Percentiles rank a stretch among this genome's conserved stretches.
phyloP scores from a whole-genome alignment of 1,140 invertebrate genomes.

The Uloborus diversus region DNA sequence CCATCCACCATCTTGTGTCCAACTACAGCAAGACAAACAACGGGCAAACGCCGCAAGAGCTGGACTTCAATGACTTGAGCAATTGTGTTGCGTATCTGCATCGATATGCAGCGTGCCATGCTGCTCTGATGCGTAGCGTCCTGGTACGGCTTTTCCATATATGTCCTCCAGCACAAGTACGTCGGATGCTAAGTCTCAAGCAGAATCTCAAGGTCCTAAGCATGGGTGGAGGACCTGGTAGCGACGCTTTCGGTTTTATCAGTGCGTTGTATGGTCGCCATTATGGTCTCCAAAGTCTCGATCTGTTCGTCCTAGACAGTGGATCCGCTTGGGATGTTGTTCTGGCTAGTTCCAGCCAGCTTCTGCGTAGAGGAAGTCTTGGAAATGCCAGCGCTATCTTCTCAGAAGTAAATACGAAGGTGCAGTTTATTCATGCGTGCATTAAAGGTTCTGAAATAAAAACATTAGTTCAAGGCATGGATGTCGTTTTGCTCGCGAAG shows the following conservation, averaged over 20 bases:
- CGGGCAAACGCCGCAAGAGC: slow-evolving; percentile 8
- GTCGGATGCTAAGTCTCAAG: slow-evolving; percentile 11
- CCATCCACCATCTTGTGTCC: not conserved
- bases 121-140: slow-evolving; percentile 14
- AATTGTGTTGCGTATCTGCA: slow-evolving; percentile 20
- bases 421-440: not conserved
- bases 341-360: not conserved
- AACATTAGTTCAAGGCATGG: not conserved
- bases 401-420: not conserved
- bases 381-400: slow-evolving; percentile 15
- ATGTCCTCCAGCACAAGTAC: not conserved
- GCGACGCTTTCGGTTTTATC: not conserved
- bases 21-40: slow-evolving; percentile 4
- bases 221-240: slow-evolving; percentile 8
- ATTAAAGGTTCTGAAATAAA: slow-evolving; percentile 3
- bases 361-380: not conserved
- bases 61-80: slow-evolving; percentile 8
- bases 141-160: slow-evolving; percentile 18
- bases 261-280: slow-evolving; percentile 26
- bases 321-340: not conserved
- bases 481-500: slow-evolving; percentile 5
- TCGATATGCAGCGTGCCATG: slow-evolving; percentile 15
- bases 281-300: not conserved
- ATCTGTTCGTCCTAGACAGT: slow-evolving; percentile 4
- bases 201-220: not conserved